Percentiles rank a stretch among this genome's conserved stretches.
Conservation (phyloP, 92 coral and sea anemone genomes). For the Ricordea florida region DNA sequence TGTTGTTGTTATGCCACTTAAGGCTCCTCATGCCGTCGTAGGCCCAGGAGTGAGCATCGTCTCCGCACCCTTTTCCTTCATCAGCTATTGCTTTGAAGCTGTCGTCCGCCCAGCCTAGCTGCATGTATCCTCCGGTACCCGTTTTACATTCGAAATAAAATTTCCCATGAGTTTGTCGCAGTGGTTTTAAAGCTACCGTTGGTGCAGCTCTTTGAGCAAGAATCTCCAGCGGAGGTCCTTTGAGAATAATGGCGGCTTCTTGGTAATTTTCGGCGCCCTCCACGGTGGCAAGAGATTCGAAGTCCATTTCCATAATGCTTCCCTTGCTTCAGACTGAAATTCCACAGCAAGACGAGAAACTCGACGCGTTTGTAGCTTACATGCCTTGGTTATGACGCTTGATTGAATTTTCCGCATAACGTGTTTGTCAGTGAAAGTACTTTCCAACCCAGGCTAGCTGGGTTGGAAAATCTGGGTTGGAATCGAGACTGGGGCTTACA, state of each 20-base stretch:
- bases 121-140: slow-evolving; percentile 72
- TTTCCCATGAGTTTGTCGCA: slow-evolving; percentile 60
- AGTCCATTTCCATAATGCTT: slow-evolving; percentile 56
- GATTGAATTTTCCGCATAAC: no score
- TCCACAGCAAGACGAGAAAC: no score
- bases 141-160: slow-evolving; percentile 74
- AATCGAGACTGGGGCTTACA: no score
- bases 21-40: slow-evolving; percentile 67
- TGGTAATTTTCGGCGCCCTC: slow-evolving; percentile 45
- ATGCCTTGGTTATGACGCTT: no score
- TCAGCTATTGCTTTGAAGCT: slow-evolving; percentile 54
- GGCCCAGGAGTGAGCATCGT: slow-evolving; percentile 74
- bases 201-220: slow-evolving; percentile 78
- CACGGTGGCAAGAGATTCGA: slow-evolving; percentile 43
- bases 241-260: slow-evolving; percentile 62
- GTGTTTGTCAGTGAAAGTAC: no score
- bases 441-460: no score
- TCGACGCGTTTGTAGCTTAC: no score
- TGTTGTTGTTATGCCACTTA: slow-evolving; percentile 60
- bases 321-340: no score
- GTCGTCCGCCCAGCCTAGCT: slow-evolving; percentile 75
- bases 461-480: no score
- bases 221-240: slow-evolving; percentile 77
- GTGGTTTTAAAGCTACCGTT: slow-evolving; percentile 60
- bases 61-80: slow-evolving; percentile 76